Conservation (phyloP, 2,888 invertebrate genomes). For the Rhagium mordax region DNA sequence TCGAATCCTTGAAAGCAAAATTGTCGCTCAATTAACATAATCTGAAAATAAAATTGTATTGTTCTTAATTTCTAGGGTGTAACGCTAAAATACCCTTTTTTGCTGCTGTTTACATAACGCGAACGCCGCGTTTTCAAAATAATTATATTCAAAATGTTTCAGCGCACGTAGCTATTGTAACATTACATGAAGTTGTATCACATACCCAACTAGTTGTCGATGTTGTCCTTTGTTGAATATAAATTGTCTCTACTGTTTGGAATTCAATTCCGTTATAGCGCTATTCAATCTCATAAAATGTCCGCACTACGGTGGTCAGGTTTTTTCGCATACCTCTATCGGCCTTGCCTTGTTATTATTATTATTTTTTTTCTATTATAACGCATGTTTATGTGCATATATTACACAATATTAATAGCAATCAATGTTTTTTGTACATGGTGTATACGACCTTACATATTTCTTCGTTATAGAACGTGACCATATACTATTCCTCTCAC, state of each 20-base stretch:
- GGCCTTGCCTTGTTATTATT: constrained; percentile 1
- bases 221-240: constrained; percentile 19
- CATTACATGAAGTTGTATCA: constrained; percentile 27
- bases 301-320: constrained; percentile 1
- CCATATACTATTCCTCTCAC: too few relatives aligned
- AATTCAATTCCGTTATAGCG: constrained; percentile 17
- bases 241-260: constrained; percentile 6
- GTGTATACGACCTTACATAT: too few relatives aligned
- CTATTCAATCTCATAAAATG: neutral
- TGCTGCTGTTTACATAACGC: constrained; percentile 15
- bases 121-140: neutral
- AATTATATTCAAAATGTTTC: constrained; percentile 17
- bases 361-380: too few relatives aligned
- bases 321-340: neutral
- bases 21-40: too few relatives aligned
- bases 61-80: too few relatives aligned
- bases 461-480: too few relatives aligned
- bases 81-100: too few relatives aligned
- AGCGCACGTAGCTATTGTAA: constrained; percentile 15
- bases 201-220: constrained; percentile 22
- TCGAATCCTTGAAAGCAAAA: too few relatives aligned
- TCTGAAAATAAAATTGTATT: too few relatives aligned
- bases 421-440: too few relatives aligned
- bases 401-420: too few relatives aligned
- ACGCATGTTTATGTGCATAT: too few relatives aligned